Conservation (phyloP, 2,888 invertebrate genomes). For the Lepidochitona cinerea region DNA sequence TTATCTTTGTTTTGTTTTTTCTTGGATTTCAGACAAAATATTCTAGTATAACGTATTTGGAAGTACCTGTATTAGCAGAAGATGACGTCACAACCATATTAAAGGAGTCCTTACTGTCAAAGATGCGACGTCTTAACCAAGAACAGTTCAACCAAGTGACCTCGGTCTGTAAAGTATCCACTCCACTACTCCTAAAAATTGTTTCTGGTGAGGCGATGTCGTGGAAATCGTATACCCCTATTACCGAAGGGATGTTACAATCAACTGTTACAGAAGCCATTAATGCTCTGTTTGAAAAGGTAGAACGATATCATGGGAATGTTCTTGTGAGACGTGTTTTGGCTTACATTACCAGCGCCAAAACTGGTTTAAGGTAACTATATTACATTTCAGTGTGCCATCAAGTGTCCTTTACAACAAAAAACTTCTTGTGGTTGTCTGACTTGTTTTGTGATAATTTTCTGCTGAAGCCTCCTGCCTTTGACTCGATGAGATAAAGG, state of each 20-base stretch:
- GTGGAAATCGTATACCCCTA: background rate
- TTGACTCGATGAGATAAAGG: no score
- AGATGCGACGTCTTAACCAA: background rate
- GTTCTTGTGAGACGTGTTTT: background rate
- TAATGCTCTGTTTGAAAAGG: background rate
- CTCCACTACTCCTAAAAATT: constrained; percentile 3
- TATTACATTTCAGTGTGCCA: no score
- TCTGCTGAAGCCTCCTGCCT: no score
- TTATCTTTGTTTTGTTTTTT: background rate
- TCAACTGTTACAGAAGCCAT: background rate
- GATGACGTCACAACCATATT: background rate
- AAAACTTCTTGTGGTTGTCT: no score
- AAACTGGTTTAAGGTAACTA: background rate
- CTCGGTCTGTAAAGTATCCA: background rate
- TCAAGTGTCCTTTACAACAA: no score
- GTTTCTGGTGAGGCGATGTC: background rate
- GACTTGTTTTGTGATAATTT: no score
- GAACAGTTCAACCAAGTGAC: background rate
- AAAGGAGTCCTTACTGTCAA: background rate
- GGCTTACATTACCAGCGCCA: constrained; percentile 1
- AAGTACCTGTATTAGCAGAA: background rate
- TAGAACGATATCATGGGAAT: constrained; percentile 5
- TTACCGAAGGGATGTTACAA: background rate
- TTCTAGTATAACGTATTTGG: background rate
- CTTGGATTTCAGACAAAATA: background rate